Evolutionary conservation across 2,113 vertebrate genomes (phyloP).

Genomic region (Morphnarchus princeps): DNA sequence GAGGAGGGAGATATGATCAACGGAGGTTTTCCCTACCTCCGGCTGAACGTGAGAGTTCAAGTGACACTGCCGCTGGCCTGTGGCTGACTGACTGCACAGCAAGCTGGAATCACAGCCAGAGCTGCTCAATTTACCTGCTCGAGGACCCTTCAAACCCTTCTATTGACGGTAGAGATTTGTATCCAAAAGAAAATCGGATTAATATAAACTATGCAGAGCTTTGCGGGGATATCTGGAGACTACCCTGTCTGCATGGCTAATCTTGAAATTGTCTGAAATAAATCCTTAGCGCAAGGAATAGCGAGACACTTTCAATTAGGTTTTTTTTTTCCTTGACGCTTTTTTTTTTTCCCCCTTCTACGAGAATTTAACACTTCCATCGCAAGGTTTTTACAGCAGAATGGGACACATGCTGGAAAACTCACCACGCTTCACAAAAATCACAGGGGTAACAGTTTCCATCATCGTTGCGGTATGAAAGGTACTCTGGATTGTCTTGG

Average conservation of each 20-base stretch:
- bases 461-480: conserved; percentile 44
- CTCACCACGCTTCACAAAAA: background rate
- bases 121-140: conserved; percentile 45
- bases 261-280: conserved; percentile 56
- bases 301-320: conserved; percentile 26
- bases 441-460: conserved; percentile 29
- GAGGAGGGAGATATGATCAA: conserved; percentile 7
- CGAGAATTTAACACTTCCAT: conserved; percentile 20
- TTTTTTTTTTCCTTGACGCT: background rate
- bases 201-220: conserved; percentile 49
- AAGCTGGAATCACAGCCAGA: conserved; percentile 29
- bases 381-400: background rate
- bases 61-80: conserved; percentile 41
- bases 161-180: conserved; percentile 32
- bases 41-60: conserved; percentile 45
- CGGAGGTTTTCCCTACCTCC: conserved; percentile 45
- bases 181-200: conserved; percentile 57
- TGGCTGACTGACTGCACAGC: conserved; percentile 11
- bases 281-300: conserved; percentile 38
- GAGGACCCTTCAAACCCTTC: conserved; percentile 31
- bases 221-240: conserved; percentile 36
- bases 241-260: conserved; percentile 59
- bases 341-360: fast-evolving
- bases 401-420: conserved; percentile 5
- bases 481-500: conserved; percentile 28